These are phyloP conservation scores for Theodoxus fluviatilis DNA, from an alignment of 2,888 invertebrate genomes.

Conservation along the genomic window DNA sequence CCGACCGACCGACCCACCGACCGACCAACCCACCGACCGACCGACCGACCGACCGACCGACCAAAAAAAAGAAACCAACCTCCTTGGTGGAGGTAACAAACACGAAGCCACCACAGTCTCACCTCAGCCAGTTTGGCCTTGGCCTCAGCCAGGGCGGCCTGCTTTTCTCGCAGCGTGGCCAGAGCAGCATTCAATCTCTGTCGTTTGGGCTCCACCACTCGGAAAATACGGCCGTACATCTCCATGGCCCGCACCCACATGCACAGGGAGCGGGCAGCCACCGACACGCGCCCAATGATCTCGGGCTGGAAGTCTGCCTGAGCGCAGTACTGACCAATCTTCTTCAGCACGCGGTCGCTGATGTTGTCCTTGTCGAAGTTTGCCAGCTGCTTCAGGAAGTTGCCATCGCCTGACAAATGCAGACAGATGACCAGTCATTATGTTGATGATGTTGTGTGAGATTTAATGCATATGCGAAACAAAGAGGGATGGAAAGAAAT, in stretches of 20 bases:
- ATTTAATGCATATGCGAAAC: too few species aligned
- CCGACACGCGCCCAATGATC: constrained; percentile 82
- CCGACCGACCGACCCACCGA: too few species aligned
- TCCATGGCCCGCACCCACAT: constrained; percentile 90
- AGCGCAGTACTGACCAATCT: constrained; percentile 79
- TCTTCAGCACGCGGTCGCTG: constrained; percentile 80
- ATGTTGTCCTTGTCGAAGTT: constrained; percentile 91
- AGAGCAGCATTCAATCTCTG: constrained; percentile 81
- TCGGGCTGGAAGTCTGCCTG: constrained; percentile 87
- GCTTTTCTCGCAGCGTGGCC: constrained; percentile 79
- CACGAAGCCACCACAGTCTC: background rate
- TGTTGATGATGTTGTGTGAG: too few species aligned
- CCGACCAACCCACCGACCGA: too few species aligned
- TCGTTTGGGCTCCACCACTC: constrained; percentile 83
- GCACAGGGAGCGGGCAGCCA: constrained; percentile 86
- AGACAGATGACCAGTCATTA: background rate
- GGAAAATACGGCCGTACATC: constrained; percentile 85
- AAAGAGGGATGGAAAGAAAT: too few species aligned
- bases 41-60: too few species aligned
- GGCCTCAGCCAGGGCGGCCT: constrained; percentile 79
- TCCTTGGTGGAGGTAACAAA: too few species aligned
- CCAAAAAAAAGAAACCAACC: too few species aligned
- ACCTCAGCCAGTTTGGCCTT: constrained; percentile 78
- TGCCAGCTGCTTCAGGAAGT: constrained; percentile 71
- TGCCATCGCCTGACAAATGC: constrained; percentile 61